phyloP scores from a whole-genome alignment of 1,140 invertebrate species.

The Asobara japonica region DNA sequence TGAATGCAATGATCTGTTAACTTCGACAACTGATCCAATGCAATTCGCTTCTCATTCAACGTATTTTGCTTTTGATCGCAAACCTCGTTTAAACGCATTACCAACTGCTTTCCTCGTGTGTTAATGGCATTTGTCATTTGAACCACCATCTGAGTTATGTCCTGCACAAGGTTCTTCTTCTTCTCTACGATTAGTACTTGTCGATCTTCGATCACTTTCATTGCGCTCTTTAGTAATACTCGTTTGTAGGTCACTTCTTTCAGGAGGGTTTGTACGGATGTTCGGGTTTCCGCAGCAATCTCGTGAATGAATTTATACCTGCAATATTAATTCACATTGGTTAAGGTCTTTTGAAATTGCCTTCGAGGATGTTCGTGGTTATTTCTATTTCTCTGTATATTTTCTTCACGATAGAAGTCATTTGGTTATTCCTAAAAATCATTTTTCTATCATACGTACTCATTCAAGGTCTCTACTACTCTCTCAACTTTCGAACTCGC shows the following conservation, averaged over 20 bases:
- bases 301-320: slow-evolving; percentile 92
- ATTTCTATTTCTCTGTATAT: too few relatives aligned
- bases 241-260: slow-evolving; percentile 87
- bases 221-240: slow-evolving; percentile 82
- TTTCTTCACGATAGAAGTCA: too few relatives aligned
- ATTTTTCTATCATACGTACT: too few relatives aligned
- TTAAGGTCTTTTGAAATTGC: too few relatives aligned
- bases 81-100: slow-evolving; percentile 81
- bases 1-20: slow-evolving; percentile 88
- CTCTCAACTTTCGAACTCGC: too few relatives aligned
- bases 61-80: slow-evolving; percentile 86
- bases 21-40: slow-evolving; percentile 79
- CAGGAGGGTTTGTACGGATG: slow-evolving; percentile 75
- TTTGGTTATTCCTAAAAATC: too few relatives aligned
- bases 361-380: too few relatives aligned
- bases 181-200: slow-evolving; percentile 84
- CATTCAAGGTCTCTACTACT: too few relatives aligned
- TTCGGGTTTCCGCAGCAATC: slow-evolving; percentile 82
- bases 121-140: slow-evolving; percentile 88
- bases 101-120: slow-evolving; percentile 81
- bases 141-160: slow-evolving; percentile 87
- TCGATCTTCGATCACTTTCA: slow-evolving; percentile 86
- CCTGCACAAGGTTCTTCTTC: slow-evolving; percentile 82
- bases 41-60: slow-evolving; percentile 83
- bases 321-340: too few relatives aligned